Conservation (phyloP, 2,113 vertebrate species). For the Passerina amoena region DNA sequence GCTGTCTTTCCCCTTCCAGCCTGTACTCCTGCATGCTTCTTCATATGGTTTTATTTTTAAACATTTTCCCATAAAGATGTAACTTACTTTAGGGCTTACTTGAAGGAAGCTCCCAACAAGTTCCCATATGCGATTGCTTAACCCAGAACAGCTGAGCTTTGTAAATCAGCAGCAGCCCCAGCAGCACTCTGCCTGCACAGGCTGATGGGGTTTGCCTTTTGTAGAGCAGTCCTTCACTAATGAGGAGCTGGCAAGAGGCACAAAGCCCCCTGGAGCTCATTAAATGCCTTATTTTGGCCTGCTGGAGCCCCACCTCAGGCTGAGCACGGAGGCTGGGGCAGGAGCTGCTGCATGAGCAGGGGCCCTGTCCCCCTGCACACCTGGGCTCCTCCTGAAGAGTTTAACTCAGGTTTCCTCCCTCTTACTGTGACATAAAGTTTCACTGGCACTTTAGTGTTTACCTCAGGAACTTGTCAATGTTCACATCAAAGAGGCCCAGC, state of each 20-base stretch:
- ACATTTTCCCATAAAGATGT: constrained; percentile 27
- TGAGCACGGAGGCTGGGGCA: not conserved
- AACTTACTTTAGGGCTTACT: constrained; percentile 63
- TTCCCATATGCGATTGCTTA: constrained; percentile 8
- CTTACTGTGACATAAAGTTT: not conserved
- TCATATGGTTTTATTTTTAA: constrained; percentile 61
- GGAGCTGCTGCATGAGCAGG: fast-evolving
- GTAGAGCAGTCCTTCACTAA: not conserved
- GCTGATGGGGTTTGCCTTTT: not conserved
- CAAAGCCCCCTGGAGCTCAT: not conserved
- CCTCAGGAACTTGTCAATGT: fast-evolving
- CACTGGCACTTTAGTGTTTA: not conserved
- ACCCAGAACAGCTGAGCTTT: constrained; percentile 43
- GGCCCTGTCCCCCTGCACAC: fast-evolving
- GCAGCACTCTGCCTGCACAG: not conserved
- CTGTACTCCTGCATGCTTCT: not conserved
- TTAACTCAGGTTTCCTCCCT: not conserved
- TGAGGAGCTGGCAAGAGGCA: constrained; percentile 5
- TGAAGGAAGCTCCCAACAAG: constrained; percentile 38
- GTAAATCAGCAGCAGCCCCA: constrained; percentile 40
- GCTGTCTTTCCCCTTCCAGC: not conserved
- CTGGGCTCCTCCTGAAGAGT: not conserved
- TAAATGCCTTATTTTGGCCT: not conserved
- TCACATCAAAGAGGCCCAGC: fast-evolving
- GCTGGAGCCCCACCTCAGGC: not conserved